Base-by-base conservation (phyloP, 2,797 vertebrate species). In the Rhadinocentrus ornatus region DNA sequence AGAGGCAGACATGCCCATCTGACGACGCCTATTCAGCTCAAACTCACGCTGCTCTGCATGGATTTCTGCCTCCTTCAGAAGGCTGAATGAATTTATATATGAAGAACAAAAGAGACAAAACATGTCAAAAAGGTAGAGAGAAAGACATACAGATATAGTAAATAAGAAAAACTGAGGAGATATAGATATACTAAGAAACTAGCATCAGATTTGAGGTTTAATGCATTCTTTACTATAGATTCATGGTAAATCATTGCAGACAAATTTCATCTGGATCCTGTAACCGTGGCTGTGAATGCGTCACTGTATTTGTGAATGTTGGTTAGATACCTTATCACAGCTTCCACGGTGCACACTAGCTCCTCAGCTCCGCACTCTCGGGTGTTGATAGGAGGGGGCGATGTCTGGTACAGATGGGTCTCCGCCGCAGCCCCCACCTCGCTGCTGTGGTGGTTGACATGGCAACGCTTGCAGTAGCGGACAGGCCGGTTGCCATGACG, bases 381-480 rank as follows among this genome's bases (percentile, higher is more conserved):
- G 0, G 97, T 99, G 92, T 98, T 99, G 94, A 99, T 97, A 63
- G 98, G 98, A 3, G 98, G 98, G 0, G 97, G 97, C 0, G 98
- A 99, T 66, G 98, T 99, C 95, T 99, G 98, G 76, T 98, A 99
- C 66, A 99, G 96, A 91, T 99, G 98, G 1, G 96, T 97, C 90
- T 99, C 98, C 0, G 96, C 94, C 66, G 94, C 93, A 83, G 94
- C 95, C 83, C 97, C 97, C 82, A 98, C 95, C 87, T 99, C 97
- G 0, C 92, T 98, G 91, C 96, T 99, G 90, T 99, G 98, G 84
- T 99, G 97, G 91, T 99, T 99, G 10, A 97, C 98, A 94, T 99
- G 98, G 91, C 98, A 99, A 86, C 98, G 94, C 84, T 96, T 98
- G 94, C 98, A 99, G 79, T 99, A 99, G 78, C 98, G 96, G 87